A percentile compares a stretch with the other conserved stretches of the same genome.
These are phyloP conservation scores for Drosophila algonquin DNA, from an alignment of 2,888 invertebrate species.

Conservation along the genomic window DNA sequence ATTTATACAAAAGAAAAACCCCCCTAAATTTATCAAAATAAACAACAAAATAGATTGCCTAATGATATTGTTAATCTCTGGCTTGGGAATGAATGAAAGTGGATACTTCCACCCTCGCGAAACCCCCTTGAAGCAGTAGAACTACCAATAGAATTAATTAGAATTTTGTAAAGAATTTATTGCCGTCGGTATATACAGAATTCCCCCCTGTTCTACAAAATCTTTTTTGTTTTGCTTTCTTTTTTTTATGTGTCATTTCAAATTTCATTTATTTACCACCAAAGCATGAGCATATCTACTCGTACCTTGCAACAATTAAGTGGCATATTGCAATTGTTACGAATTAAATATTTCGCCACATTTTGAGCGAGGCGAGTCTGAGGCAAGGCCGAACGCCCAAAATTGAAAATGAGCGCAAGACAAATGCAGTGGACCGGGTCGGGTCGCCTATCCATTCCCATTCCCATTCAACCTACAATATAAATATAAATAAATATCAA, in stretches of 20 bases:
- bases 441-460: not conserved
- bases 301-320: constrained; percentile 38
- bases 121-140: not conserved
- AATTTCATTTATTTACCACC: not conserved
- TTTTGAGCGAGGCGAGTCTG: constrained; percentile 49
- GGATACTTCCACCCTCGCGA: too few relatives aligned
- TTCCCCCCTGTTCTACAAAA: not conserved
- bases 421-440: constrained; percentile 35
- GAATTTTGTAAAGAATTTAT: not conserved
- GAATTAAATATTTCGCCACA: constrained; percentile 50
- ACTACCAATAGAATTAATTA: too few relatives aligned
- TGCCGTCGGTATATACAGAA: constrained; percentile 38
- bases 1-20: not conserved
- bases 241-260: not conserved
- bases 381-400: constrained; percentile 54
- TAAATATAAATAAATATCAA: constrained; percentile 47
- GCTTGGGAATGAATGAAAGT: not conserved
- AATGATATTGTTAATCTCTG: too few relatives aligned
- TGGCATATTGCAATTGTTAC: constrained; percentile 20
- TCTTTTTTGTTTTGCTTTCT: not conserved
- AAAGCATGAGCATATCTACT: not conserved
- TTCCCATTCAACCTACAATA: constrained; percentile 28
- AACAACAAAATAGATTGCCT: too few relatives aligned
- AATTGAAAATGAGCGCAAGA: constrained; percentile 50
- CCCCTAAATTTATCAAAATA: too few relatives aligned